Evolutionary conservation across 2,888 invertebrate genomes (phyloP), one percentile per base, ranked within the genome.

Genomic region (Lampropteryx suffumata): DNA sequence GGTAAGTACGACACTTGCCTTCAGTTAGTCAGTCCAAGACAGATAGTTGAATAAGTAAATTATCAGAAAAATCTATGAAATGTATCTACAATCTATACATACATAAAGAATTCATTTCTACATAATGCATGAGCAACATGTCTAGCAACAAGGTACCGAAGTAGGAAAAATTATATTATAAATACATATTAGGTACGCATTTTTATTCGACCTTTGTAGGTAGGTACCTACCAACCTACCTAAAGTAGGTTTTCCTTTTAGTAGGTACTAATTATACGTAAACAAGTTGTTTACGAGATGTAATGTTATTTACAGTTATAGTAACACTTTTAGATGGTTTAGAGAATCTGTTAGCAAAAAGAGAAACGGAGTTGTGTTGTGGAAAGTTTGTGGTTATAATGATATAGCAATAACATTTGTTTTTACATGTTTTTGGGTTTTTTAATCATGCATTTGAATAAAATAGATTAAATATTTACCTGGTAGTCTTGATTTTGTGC

Each of bases 401-500:
- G 88, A 88, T 79, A 57, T 51, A 55, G 85, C 85, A 83, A 56
- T 10, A 57, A 7, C 3, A 6, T 24, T 24, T 7, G 24, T 24
- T 11, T 11, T 35, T 42, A 6, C 5, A 33, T 44, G 30, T 39
- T 45, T 47, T 39, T 42, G 37, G 0, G 3, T 41, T 10, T n/a
- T 13, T 14, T 41, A 36, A 17, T 14, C 24, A 30, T 49, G 24
- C 13, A 21, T 13, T 21, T 6, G 7, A 12, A 8, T 17, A 26
- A 39, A 48, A 57, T 35, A 43, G 33, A 50, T 12, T 28, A 27
- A 24, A 10, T 59, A 67, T 58, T 79, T 79, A 89, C 89, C 89
- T 89, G 79, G 60, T 71, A 72, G 69, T 84, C 87, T 85, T 86
- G 87, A 84, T 76, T 88, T 88, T 88, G 86, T 87, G 86, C 89